Conservation (phyloP, 2,888 invertebrate species). For the Teleogryllus oceanicus region DNA sequence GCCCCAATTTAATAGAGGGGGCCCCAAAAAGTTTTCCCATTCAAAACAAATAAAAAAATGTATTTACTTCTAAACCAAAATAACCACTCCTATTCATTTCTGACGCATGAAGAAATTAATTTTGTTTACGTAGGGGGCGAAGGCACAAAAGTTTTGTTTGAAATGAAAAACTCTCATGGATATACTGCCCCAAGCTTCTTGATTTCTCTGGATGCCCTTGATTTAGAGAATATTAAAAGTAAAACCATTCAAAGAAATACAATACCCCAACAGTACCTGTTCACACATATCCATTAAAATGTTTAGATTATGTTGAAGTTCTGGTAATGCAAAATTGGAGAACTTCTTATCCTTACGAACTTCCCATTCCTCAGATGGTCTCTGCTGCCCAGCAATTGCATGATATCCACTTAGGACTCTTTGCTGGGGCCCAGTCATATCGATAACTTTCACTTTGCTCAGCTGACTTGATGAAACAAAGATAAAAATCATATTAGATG, state of each 20-base stretch:
- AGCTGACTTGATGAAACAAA: constrained; percentile 53
- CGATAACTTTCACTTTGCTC: constrained; percentile 92
- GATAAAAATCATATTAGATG: not conserved
- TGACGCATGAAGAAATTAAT: constrained; percentile 21
- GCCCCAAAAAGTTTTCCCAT: too few species aligned
- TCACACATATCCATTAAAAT: constrained; percentile 89
- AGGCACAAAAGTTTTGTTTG: too few species aligned
- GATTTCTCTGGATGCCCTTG: not conserved
- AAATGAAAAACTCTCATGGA: too few species aligned
- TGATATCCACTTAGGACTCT: constrained; percentile 90
- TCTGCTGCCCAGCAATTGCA: constrained; percentile 71
- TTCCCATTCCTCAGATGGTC: constrained; percentile 55
- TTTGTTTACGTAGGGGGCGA: not conserved
- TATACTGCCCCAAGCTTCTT: too few species aligned
- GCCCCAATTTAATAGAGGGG: too few species aligned
- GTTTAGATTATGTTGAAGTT: constrained; percentile 87
- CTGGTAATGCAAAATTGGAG: constrained; percentile 75
- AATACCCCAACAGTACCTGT: constrained; percentile 55
- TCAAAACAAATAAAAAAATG: too few species aligned
- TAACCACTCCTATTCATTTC: too few species aligned
- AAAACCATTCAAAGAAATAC: not conserved
- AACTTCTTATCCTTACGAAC: constrained; percentile 57
- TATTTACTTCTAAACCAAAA: too few species aligned
- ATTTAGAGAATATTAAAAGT: not conserved
- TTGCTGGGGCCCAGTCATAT: constrained; percentile 96